A percentile compares a stretch with the other conserved stretches of the same genome.
These are phyloP conservation scores for Alethe diademata DNA, from an alignment of 2,113 vertebrate genomes.

Conservation along the genomic window DNA sequence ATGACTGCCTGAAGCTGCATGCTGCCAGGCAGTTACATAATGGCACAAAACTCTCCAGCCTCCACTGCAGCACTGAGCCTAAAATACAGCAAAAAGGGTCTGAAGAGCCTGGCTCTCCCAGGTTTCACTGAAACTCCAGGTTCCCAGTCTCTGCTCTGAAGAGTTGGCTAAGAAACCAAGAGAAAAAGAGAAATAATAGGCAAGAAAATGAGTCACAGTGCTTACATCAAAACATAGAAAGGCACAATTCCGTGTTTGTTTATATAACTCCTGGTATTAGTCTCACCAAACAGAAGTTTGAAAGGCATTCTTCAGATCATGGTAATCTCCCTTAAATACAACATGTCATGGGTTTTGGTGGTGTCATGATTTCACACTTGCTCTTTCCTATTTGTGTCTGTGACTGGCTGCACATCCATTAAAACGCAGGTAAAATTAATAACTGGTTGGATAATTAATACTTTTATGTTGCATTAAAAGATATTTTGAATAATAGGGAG, in stretches of 20 bases:
- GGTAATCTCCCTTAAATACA: background rate
- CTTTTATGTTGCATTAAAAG: background rate
- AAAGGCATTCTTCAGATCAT: background rate
- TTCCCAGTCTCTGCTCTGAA: background rate
- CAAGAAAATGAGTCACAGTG: background rate
- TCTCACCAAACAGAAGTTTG: background rate
- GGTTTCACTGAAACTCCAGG: background rate
- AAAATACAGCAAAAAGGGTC: background rate
- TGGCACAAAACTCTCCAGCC: background rate
- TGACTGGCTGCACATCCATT: background rate
- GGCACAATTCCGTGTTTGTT: background rate
- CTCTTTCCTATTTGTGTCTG: background rate
- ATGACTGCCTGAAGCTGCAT: background rate
- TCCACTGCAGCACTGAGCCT: background rate
- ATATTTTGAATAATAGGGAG: background rate
- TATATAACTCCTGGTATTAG: background rate
- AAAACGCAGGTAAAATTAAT: background rate
- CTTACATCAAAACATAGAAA: background rate
- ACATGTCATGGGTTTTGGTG: background rate
- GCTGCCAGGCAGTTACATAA: background rate
- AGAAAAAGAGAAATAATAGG: background rate
- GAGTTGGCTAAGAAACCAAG: background rate
- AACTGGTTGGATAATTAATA: background rate
- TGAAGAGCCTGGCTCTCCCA: fast-evolving
- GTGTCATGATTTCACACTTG: background rate